Evolutionary conservation across 2,113 vertebrate species (phyloP), one percentile per base, ranked within the genome.

Genomic region (Perognathus longimembris): DNA sequence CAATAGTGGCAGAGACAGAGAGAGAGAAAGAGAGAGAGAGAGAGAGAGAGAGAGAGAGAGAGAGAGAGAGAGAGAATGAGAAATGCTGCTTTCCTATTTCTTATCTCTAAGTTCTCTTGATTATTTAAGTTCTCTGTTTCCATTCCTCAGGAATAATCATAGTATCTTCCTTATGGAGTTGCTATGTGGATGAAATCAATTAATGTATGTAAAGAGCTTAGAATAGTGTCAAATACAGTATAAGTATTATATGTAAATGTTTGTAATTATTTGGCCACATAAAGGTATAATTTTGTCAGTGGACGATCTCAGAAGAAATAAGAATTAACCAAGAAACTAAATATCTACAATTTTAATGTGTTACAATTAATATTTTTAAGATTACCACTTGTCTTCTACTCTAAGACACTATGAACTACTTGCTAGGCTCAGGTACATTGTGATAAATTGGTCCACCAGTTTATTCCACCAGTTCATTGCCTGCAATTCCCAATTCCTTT

Each of bases 221-320:
- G 21, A 90, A 88, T 66, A 85, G 54, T 84, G 6, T 70, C 36
- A 84, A 80, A 28, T 66, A 86, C 45, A 91, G 67, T 91, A 26
- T 90, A 93, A 79, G 21, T 86, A 5, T 59, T 85, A 36, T 88
- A 42, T 63, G 34, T 50, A 81, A 85, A 82, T 74, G 7, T 80
- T 93, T 81, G 38, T 20, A 92, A 79, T 90, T 92, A 90, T 82
- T 94, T 91, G 61, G 5, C 75, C 85, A 40, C 30, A 73, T 76
- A 64, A 86, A 26, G 18, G 12, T 89, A 24, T 78, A 45, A 67
- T 89, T 95, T 92, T 91, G 12, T 76, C 67, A 86, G 67, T 61
- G 26, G 61, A 86, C 50, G 71, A 45, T 38, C 66, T 75, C 64
- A 40, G 28, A 88, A 88, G 20, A 93, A 42, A 66, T 20, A 88